Evolutionary conservation across 2,888 invertebrate genomes (phyloP).

Genomic region (Thera britannica): DNA sequence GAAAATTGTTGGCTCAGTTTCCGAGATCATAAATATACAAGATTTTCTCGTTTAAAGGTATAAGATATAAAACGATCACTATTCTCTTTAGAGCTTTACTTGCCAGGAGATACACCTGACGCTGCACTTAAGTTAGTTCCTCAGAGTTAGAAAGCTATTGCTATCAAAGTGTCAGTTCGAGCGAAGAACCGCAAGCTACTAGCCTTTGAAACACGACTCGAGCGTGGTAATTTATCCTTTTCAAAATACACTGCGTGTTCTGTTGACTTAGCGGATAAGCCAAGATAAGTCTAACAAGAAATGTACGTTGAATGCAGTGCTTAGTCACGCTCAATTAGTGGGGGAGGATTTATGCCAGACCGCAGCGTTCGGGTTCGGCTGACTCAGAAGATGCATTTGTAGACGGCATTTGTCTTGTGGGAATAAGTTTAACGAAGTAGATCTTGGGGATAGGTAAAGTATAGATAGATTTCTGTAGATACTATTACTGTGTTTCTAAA

Average conservation of each 20-base stretch:
- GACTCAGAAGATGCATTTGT: conserved; percentile 37
- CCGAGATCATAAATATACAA: too few species aligned
- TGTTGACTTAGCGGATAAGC: conserved; percentile 6
- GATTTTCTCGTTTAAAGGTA: too few species aligned
- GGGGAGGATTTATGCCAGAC: conserved; percentile 32
- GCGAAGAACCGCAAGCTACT: conserved; percentile 21
- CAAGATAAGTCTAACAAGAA: conserved; percentile 23
- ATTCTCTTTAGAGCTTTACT: conserved; percentile 12
- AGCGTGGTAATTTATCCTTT: conserved; percentile 25
- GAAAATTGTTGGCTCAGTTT: too few species aligned
- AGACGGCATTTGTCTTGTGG: conserved; percentile 37
- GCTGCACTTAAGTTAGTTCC: conserved; percentile 22
- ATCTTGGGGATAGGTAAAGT: background rate
- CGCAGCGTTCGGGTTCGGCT: conserved; percentile 33
- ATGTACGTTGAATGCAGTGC: conserved; percentile 35
- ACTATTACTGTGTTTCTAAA: too few species aligned
- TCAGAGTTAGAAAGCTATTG: conserved; percentile 15
- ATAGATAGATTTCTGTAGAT: too few species aligned
- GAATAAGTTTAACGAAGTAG: conserved; percentile 13
- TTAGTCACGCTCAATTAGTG: conserved; percentile 33
- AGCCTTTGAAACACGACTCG: conserved; percentile 16
- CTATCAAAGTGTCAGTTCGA: conserved; percentile 29
- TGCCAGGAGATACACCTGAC: conserved; percentile 14
- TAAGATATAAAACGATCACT: too few species aligned
- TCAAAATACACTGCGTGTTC: conserved; percentile 38